phyloP scores from a whole-genome alignment of 1,140 invertebrate species.

The Thereuonema tuberculata region DNA sequence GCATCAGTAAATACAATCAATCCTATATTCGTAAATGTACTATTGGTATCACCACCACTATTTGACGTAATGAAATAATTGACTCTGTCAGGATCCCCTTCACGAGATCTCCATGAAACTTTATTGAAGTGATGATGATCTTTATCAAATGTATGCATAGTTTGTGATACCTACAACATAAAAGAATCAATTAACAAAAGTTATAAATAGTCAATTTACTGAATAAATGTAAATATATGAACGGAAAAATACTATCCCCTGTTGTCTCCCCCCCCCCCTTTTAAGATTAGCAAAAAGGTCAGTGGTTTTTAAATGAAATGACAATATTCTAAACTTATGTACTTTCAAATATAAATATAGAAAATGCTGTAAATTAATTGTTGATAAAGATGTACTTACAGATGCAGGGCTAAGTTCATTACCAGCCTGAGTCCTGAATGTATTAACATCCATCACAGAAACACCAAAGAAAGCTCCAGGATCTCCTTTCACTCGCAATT shows the following conservation, averaged over 20 bases:
- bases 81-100: constrained; percentile 2
- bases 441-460: constrained; percentile 3
- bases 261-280: too few species aligned
- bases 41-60: background rate
- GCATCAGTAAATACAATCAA: constrained; percentile 14
- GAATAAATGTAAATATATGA: background rate
- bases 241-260: too few species aligned
- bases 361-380: background rate
- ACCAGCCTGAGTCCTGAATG: background rate
- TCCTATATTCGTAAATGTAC: background rate
- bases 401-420: background rate
- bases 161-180: constrained; percentile 13
- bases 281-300: too few species aligned
- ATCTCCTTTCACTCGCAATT: background rate
- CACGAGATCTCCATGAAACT: constrained; percentile 3
- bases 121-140: constrained; percentile 6
- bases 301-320: too few species aligned
- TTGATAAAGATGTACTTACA: background rate
- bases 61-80: constrained; percentile 2
- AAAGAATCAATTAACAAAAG: constrained; percentile 12
- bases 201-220: background rate
- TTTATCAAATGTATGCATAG: constrained; percentile 4
- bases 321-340: too few species aligned
- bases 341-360: too few species aligned
- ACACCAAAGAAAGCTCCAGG: constrained; percentile 5